Conservation (phyloP, 2,113 vertebrate species). For the Muntiacus reevesi region DNA sequence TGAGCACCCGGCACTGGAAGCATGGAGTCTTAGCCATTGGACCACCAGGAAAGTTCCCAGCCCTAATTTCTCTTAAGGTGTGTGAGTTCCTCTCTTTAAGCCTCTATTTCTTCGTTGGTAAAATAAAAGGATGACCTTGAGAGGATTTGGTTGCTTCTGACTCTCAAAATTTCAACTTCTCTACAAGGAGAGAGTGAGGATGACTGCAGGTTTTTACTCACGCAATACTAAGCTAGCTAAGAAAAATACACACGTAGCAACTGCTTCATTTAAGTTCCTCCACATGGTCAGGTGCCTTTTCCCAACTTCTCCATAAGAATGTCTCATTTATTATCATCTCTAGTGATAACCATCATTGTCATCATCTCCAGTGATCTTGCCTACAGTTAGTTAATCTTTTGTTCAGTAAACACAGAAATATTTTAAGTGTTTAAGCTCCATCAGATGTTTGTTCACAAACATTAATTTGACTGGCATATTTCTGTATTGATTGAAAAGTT, state of each 20-base stretch:
- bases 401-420: not conserved
- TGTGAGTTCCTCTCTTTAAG: not conserved
- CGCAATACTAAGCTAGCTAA: not conserved
- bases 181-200: not conserved
- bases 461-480: not conserved
- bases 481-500: not conserved
- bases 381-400: not conserved
- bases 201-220: not conserved
- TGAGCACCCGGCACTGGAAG: fast-evolving
- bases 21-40: not conserved
- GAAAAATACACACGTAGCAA: not conserved
- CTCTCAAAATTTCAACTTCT: not conserved
- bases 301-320: not conserved
- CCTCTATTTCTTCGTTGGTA: not conserved
- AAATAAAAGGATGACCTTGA: not conserved
- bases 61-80: not conserved
- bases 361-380: not conserved
- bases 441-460: not conserved
- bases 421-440: not conserved
- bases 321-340: not conserved
- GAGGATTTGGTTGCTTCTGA: not conserved
- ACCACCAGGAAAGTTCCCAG: not conserved
- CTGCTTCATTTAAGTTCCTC: not conserved
- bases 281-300: not conserved
- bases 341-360: not conserved